Evolutionary conservation across 2,113 vertebrate genomes (phyloP).

Genomic region (Myotis yumanensis): DNA sequence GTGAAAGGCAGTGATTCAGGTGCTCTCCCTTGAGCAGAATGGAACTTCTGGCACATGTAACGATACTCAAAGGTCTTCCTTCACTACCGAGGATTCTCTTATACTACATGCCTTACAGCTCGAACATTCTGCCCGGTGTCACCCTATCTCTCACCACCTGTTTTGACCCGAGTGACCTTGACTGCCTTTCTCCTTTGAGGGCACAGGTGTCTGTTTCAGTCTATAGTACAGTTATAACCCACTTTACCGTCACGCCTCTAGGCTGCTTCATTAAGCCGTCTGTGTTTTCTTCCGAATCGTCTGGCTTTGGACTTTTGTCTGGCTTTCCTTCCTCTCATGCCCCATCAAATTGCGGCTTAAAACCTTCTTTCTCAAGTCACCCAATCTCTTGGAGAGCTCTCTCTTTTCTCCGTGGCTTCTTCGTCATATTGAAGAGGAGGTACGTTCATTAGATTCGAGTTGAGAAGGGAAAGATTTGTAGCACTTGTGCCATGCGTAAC

Average conservation of each 20-base stretch:
- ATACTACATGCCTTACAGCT: background rate
- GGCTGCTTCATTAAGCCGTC: background rate
- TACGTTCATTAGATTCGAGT: background rate
- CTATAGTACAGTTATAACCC: background rate
- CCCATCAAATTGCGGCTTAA: background rate
- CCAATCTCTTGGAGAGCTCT: background rate
- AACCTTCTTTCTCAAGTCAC: background rate
- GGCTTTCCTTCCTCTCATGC: background rate
- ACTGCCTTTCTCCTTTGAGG: background rate
- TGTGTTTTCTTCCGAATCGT: slow-evolving; percentile 10
- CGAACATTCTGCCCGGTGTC: background rate
- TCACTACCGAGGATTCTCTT: background rate
- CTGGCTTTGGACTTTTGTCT: background rate
- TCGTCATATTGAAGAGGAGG: background rate
- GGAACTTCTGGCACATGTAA: background rate
- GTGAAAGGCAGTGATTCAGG: background rate
- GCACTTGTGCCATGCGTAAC: background rate
- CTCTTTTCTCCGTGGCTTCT: background rate
- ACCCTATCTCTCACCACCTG: background rate
- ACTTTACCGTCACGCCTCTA: background rate
- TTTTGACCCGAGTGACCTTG: background rate
- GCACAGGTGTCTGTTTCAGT: background rate
- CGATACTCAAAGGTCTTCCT: background rate
- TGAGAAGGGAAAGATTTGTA: background rate
- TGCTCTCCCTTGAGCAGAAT: background rate